Evolutionary conservation across 2,888 invertebrate genomes (phyloP).

Genomic region (Sesamia inferens): DNA sequence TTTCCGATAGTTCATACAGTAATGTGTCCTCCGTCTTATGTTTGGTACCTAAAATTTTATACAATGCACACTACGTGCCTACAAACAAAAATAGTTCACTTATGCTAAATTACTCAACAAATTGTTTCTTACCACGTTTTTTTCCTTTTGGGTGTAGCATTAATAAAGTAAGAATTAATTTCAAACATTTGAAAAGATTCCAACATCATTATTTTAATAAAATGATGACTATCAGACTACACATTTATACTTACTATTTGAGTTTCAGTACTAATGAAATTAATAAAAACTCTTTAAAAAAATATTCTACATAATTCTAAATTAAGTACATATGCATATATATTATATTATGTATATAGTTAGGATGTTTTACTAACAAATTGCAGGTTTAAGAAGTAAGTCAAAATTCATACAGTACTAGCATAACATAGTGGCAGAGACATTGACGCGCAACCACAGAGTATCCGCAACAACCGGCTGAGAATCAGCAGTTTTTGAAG

Average conservation of each 20-base stretch:
- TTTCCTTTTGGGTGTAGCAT: constrained; percentile 25
- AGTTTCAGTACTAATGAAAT: background rate
- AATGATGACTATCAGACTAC: background rate
- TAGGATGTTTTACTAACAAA: background rate
- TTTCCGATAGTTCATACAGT: constrained; percentile 78
- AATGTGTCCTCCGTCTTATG: constrained; percentile 67
- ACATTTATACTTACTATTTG: background rate
- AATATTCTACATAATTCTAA: background rate
- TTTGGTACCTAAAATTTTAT: constrained; percentile 68
- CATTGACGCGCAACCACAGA: background rate
- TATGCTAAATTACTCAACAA: constrained; percentile 31
- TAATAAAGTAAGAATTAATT: constrained; percentile 17
- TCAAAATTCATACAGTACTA: background rate
- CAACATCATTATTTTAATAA: background rate
- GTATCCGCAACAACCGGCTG: no score
- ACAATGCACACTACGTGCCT: constrained; percentile 60
- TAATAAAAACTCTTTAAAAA: no score
- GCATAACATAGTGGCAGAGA: background rate
- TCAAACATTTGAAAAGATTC: background rate
- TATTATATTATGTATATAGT: background rate
- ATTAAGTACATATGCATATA: background rate
- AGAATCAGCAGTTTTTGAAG: no score
- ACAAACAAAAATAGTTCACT: constrained; percentile 46
- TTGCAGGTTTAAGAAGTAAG: background rate
- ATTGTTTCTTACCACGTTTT: constrained; percentile 49